Percentiles rank a stretch among this genome's conserved stretches.
Conservation (phyloP, 2,113 vertebrate species). For the mouse (Mus musculus) region DNA sequence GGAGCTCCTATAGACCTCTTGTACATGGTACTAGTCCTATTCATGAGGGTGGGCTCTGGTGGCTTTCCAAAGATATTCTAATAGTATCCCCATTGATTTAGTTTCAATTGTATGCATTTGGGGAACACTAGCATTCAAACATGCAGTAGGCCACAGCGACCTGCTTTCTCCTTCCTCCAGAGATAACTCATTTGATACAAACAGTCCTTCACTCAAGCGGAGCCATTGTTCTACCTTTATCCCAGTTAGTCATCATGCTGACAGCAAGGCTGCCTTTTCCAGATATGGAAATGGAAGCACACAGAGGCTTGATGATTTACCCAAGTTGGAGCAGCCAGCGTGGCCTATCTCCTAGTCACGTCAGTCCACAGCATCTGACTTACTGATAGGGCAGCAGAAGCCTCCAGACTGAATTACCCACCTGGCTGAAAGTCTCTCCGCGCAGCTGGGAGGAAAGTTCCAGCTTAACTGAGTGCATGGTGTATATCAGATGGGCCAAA, state of each 20-base stretch:
- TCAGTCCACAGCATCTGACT: not conserved
- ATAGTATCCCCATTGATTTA: not conserved
- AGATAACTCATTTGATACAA: not conserved
- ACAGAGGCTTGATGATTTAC: not conserved
- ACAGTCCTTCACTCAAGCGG: not conserved
- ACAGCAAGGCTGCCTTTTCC: not conserved
- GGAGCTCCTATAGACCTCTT: not conserved
- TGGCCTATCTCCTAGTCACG: not conserved
- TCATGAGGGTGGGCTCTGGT: too few species aligned
- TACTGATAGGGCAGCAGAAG: not conserved
- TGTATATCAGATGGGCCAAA: not conserved
- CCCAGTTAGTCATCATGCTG: not conserved
- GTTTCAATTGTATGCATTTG: not conserved
- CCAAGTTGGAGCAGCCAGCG: not conserved
- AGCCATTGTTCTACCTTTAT: not conserved
- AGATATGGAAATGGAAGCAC: not conserved
- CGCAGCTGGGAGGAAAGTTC: not conserved
- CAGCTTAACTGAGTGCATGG: not conserved
- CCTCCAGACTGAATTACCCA: not conserved
- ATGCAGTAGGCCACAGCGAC: not conserved
- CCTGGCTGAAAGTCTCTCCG: not conserved
- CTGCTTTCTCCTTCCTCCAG: not conserved
- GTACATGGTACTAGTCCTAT: not conserved
- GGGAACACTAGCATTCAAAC: not conserved
- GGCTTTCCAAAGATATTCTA: not conserved